Percentiles rank a stretch among this genome's conserved stretches.
Evolutionary conservation across 2,797 vertebrate species (phyloP).

Genomic region (Sebastes reedi): DNA sequence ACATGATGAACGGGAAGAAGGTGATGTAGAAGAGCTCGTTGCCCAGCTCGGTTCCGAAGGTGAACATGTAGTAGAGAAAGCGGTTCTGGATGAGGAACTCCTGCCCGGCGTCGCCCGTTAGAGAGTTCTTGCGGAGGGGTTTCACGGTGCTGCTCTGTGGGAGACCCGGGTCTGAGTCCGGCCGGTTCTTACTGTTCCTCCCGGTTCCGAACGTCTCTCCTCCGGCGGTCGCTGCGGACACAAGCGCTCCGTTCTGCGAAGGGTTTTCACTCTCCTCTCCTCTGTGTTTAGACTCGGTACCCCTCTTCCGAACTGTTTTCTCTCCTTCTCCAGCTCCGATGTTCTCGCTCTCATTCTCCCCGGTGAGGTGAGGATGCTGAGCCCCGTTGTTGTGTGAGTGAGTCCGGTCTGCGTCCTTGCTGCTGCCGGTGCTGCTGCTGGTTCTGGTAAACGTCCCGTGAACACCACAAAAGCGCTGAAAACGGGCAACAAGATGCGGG

Average conservation of each 20-base stretch:
- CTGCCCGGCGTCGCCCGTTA: conserved; percentile 87
- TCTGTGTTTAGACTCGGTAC: neutral
- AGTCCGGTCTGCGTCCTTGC: conserved; percentile 13
- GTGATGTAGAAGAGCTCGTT: conserved; percentile 96
- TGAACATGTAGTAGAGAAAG: conserved; percentile 91
- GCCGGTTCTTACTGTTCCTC: neutral
- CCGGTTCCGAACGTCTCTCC: neutral
- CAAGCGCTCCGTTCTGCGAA: conserved; percentile 58
- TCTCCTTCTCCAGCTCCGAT: conserved; percentile 28
- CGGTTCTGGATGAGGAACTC: conserved; percentile 88
- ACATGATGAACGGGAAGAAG: conserved; percentile 94
- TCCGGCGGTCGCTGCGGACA: neutral
- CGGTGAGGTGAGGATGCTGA: conserved; percentile 18
- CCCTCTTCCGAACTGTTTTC: conserved; percentile 9
- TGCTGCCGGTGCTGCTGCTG: neutral
- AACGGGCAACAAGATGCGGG: conserved; percentile 89
- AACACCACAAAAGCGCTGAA: conserved; percentile 91
- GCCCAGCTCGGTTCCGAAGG: conserved; percentile 93
- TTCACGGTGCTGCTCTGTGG: conserved; percentile 54
- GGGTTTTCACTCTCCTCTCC: conserved; percentile 16
- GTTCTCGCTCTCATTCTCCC: neutral
- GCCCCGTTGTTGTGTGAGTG: conserved; percentile 58
- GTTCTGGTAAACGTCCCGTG: conserved; percentile 67
- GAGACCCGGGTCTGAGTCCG: too few relatives aligned
- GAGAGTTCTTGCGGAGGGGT: conserved; percentile 90